Evolutionary conservation across 1,140 invertebrate genomes (phyloP), one percentile per base, ranked within the genome.

Genomic region (Uloborus diversus): DNA sequence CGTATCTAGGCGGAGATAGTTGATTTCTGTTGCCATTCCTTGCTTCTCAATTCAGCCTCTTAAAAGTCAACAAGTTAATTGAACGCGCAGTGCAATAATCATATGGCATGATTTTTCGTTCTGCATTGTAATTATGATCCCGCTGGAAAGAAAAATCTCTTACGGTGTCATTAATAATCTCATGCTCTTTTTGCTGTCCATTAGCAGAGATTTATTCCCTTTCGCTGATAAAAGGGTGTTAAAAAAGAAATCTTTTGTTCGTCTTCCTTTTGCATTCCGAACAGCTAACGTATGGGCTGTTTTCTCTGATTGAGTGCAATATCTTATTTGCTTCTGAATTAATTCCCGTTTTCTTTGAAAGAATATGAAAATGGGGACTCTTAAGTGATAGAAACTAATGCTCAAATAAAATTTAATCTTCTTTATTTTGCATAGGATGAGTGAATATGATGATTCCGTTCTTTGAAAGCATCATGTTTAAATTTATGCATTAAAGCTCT

Each of bases 51-150:
- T 78, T 65, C 62, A 42, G 42, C 32, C 28, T 65, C 49, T 56
- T n/a, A 66, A 53, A 78, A 56, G 73, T 78, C 73, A 78, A 78
- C 73, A 78, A 78, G 73, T 78, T 78, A 78, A 78, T 78, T 78
- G 73, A 78, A 65, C 32, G 33, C 49, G 73, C 73, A 56, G 37
- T 62, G 62, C 73, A 66, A 66, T 78, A 27, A 59, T 78, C n/a
- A 71, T 71, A 25, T 30, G 53, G 4, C 56, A 51, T 4, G 9
- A 13, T 59, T 30, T 30, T 25, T 7, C 56, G 28, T 30, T 28
- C 62, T n/a, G 28, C 49, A 13, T 23, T 20, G 14, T 75, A 64
- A 75, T 75, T 62, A 64, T 32, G 14, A 64, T 23, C n/a, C 20
- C 59, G 35, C 20, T 51, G 25, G 33, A 33, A 42, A 51, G 47